These are phyloP conservation scores for Xestia sexstrigata DNA, from an alignment of 2,888 invertebrate genomes.

Conservation along the genomic window DNA sequence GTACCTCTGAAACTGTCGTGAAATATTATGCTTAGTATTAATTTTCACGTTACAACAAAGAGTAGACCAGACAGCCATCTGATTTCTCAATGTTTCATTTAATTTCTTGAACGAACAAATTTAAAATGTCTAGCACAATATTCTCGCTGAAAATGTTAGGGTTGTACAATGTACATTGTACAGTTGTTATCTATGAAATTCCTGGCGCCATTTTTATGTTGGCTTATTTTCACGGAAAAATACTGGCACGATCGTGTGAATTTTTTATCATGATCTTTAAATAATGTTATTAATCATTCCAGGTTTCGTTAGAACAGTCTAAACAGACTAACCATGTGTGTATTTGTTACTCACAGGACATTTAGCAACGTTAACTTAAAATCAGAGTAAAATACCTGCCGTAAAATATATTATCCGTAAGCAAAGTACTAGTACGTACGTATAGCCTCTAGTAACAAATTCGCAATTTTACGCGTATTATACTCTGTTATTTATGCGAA, in stretches of 20 bases:
- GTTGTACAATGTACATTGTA: slow-evolving; percentile 42
- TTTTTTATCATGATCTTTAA: slow-evolving; percentile 33
- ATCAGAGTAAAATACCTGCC: slow-evolving; percentile 21
- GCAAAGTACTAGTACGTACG: slow-evolving; percentile 18
- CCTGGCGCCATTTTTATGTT: slow-evolving; percentile 47
- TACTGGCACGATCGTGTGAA: slow-evolving; percentile 28
- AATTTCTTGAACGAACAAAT: slow-evolving; percentile 52
- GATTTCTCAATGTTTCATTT: slow-evolving; percentile 56
- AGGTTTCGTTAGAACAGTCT: slow-evolving; percentile 1
- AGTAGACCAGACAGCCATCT: slow-evolving; percentile 45
- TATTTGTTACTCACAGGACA: slow-evolving; percentile 2
- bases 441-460: slow-evolving; percentile 28
- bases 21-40: slow-evolving; percentile 49
- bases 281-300: slow-evolving; percentile 32
- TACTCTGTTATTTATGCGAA: slow-evolving; percentile 42
- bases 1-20: slow-evolving; percentile 26
- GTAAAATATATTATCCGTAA: slow-evolving; percentile 45
- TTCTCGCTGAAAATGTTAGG: slow-evolving; percentile 43
- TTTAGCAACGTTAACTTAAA: slow-evolving; percentile 27
- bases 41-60: slow-evolving; percentile 54
- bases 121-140: slow-evolving; percentile 53
- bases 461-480: slow-evolving; percentile 44
- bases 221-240: slow-evolving; percentile 48
- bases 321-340: slow-evolving; percentile 9
- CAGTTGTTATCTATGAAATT: slow-evolving; percentile 49